Conservation (phyloP, 1,140 invertebrate species). For the Leptinotarsa undecemlineata region DNA sequence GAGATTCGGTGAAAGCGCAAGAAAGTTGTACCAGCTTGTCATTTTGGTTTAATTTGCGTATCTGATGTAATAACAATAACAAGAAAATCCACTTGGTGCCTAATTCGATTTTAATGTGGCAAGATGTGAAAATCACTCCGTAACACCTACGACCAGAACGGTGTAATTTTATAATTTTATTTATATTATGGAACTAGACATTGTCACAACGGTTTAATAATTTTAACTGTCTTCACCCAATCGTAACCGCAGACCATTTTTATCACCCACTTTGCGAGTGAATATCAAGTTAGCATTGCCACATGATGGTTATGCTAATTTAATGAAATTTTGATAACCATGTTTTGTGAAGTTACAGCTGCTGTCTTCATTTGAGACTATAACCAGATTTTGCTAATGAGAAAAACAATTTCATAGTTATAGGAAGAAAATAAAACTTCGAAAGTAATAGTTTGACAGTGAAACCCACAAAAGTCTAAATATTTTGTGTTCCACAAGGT, state of each 20-base stretch:
- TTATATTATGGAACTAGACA: slow-evolving; percentile 19
- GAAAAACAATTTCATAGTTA: no score
- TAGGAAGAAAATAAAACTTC: no score
- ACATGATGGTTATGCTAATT: background rate
- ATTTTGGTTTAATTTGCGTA: slow-evolving; percentile 29
- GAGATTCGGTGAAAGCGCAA: background rate
- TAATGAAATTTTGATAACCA: background rate
- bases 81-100: slow-evolving; percentile 19
- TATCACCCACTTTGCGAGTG: background rate
- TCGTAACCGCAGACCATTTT: slow-evolving; percentile 11
- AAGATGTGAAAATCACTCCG: slow-evolving; percentile 28
- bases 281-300: background rate
- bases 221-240: slow-evolving; percentile 12
- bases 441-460: no score
- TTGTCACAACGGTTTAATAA: slow-evolving; percentile 18
- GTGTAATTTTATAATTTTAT: slow-evolving; percentile 31
- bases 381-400: no score
- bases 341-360: no score
- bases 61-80: slow-evolving; percentile 29
- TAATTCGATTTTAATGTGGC: slow-evolving; percentile 29
- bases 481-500: no score
- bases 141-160: slow-evolving; percentile 30
- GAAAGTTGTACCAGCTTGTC: background rate
- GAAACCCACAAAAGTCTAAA: no score
- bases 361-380: no score